Base-by-base conservation (phyloP, 2,113 vertebrate species). In the Echinops telfairi region DNA sequence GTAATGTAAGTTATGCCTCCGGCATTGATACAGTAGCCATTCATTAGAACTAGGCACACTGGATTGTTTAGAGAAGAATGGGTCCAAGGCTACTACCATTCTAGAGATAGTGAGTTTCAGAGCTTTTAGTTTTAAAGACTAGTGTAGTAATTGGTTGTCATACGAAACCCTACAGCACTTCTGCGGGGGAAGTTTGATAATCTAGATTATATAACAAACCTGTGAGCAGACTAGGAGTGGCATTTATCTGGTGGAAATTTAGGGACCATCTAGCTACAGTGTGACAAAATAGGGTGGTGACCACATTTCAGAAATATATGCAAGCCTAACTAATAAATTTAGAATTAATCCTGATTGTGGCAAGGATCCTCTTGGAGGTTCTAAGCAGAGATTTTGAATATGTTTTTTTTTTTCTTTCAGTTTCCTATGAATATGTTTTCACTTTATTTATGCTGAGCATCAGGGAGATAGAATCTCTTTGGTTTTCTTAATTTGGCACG, bases 371-470 rank as follows among this genome's bases (percentile, higher is more conserved):
- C 80, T 89, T 82, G n/a, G 87, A 9, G 62, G 43, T 83, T 92
- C 93, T 91, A 83, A 92, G 60, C 22, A 75, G 31, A 66, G 29
- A 68, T 86, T 96, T 96, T 93, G 78, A 75, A 75, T 47, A 79
- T 71, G 33, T 14, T 79, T 94, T 94, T 86, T 38, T 14, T 79
- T 94, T 94, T 86, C 60, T 92, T 95, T 79, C 53, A 86, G 17
- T 27, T 94, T 91, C 62, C 47, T 79, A 25, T 87, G 25, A 81
- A 58, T 81, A 89, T 15, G 19, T 75, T 91, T 93, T 95, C 62
- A 87, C 66, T 95, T 95, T 71, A 62, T 29, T 90, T 95, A 47
- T 70, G 1, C 33, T 62, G 25, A 96, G 33, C 43, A 90, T 5
- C 19, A 22, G 6, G 12, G 11, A 96, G 79, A 85, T 33, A 89